These are phyloP conservation scores for Grantiella picta DNA, from an alignment of 2,113 vertebrate genomes.

Conservation along the genomic window DNA sequence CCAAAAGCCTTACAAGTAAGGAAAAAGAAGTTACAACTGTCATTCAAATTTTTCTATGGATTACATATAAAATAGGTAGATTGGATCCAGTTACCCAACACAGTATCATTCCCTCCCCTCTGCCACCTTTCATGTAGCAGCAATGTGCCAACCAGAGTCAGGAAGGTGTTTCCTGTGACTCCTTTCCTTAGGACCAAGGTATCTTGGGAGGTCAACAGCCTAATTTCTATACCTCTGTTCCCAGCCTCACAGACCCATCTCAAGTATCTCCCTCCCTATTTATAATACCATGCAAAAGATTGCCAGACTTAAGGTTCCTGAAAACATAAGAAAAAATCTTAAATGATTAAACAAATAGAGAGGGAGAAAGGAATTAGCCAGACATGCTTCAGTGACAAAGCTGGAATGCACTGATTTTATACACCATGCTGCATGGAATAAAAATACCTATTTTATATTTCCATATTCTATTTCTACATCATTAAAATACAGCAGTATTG, in stretches of 20 bases:
- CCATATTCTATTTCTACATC: neutral
- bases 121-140: neutral
- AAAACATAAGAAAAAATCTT: neutral
- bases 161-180: rapidly evolving
- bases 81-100: neutral
- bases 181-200: neutral
- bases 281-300: neutral
- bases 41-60: neutral
- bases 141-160: rapidly evolving
- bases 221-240: neutral
- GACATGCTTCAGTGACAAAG: neutral
- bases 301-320: neutral
- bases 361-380: neutral
- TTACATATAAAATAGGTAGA: neutral
- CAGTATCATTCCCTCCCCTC: neutral
- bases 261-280: neutral
- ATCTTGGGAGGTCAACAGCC: neutral
- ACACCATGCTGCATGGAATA: neutral
- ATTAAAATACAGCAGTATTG: neutral
- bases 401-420: neutral
- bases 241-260: neutral
- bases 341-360: neutral
- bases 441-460: neutral
- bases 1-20: neutral
- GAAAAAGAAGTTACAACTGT: neutral